A percentile compares a stretch with the other conserved stretches of the same genome.
Conservation (phyloP, 2,113 vertebrate species). For the Menura novaehollandiae region DNA sequence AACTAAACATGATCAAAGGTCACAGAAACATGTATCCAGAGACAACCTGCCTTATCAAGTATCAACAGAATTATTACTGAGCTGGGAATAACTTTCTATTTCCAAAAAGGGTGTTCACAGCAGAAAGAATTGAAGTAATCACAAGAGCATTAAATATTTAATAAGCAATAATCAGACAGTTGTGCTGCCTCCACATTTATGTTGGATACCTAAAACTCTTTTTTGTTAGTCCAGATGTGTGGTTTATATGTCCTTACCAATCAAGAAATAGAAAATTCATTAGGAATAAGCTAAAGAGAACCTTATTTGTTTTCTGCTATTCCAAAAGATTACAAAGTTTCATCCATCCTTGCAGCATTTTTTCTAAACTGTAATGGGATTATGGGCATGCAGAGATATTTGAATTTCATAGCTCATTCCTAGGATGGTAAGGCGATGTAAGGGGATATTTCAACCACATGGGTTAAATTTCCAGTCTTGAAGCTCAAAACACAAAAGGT, state of each 20-base stretch:
- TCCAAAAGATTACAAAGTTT: not conserved
- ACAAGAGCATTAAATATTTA: not conserved
- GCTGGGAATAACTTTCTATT: not conserved
- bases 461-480: not conserved
- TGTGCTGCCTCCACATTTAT: not conserved
- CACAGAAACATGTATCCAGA: not conserved
- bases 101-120: not conserved
- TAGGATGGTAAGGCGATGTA: not conserved
- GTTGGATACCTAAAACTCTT: not conserved
- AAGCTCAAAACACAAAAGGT: not conserved
- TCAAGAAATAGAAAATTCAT: not conserved
- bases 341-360: not conserved
- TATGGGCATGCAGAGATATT: not conserved
- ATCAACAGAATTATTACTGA: not conserved
- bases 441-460: not conserved
- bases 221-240: not conserved
- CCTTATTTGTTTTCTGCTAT: not conserved
- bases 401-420: not conserved
- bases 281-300: not conserved
- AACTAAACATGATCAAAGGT: not conserved
- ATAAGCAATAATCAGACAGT: not conserved
- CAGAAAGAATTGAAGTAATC: not conserved
- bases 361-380: not conserved
- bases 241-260: not conserved
- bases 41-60: not conserved